Evolutionary conservation across 2,113 vertebrate genomes (phyloP).

Genomic region (Bubo scandiacus): DNA sequence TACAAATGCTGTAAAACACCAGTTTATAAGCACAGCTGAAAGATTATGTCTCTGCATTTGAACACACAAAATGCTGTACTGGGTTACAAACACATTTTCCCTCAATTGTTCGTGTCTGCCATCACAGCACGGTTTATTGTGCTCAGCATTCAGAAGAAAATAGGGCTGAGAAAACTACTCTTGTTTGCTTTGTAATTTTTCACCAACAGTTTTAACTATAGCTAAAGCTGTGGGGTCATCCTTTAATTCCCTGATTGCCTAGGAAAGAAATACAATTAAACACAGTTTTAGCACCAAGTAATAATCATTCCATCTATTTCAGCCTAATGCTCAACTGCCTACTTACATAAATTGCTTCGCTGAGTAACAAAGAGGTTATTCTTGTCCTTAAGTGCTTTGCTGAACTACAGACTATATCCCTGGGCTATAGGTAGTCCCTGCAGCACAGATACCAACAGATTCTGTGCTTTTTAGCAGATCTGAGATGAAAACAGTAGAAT

Average conservation of each 20-base stretch:
- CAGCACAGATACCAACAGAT: neutral
- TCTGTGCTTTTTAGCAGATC: neutral
- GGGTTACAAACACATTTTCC: neutral
- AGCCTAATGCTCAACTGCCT: neutral
- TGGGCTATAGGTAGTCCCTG: neutral
- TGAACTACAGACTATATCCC: neutral
- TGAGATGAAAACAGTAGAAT: neutral
- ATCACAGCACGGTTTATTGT: neutral
- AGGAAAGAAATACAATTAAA: neutral
- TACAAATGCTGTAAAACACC: neutral
- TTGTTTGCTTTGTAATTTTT: neutral
- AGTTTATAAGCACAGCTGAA: neutral
- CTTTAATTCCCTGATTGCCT: neutral
- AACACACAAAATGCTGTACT: neutral
- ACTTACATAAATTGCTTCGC: constrained; percentile 2
- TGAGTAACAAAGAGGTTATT: neutral
- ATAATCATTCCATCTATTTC: neutral
- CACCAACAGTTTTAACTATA: neutral
- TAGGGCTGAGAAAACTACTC: neutral
- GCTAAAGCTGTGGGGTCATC: neutral
- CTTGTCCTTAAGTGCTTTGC: neutral
- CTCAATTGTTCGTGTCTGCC: neutral
- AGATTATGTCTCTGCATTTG: neutral
- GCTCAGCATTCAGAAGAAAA: neutral
- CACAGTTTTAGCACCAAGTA: neutral